Evolutionary conservation across 1,140 invertebrate species (phyloP).

Genomic region (Glossosoma conforme): DNA sequence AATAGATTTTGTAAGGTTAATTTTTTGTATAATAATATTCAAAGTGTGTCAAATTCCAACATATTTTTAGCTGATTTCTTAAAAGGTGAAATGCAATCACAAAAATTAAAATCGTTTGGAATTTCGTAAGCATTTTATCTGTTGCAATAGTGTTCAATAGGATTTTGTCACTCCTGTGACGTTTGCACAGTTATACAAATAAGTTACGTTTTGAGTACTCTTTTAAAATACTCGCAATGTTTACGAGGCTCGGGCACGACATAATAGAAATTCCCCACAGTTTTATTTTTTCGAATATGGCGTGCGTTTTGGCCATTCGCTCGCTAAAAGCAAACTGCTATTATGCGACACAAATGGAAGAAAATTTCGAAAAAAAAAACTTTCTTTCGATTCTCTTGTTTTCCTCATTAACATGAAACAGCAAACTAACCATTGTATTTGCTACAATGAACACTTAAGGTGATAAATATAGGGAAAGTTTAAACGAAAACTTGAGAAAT

Average conservation of each 20-base stretch:
- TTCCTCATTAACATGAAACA: constrained; percentile 7
- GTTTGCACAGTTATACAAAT: no score
- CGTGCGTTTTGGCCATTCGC: constrained; percentile 19
- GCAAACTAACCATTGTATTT: constrained; percentile 6
- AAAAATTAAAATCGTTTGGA: no score
- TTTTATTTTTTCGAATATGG: constrained; percentile 15
- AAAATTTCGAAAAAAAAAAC: constrained; percentile 5
- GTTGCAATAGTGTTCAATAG: no score
- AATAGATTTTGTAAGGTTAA: no score
- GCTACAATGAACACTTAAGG: constrained; percentile 8
- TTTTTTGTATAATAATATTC: no score
- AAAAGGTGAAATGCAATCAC: no score
- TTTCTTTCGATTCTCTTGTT: constrained; percentile 16
- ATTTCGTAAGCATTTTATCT: no score
- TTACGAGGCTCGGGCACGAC: constrained; percentile 24
- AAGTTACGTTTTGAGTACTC: constrained; percentile 26
- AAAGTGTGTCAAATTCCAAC: no score
- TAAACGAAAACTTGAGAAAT: constrained; percentile 12
- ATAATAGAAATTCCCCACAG: constrained; percentile 8
- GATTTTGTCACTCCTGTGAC: no score
- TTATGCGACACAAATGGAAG: constrained; percentile 20
- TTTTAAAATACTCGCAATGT: constrained; percentile 24
- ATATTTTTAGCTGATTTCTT: no score
- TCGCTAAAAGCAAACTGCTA: constrained; percentile 12
- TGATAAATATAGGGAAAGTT: constrained; percentile 15